These are phyloP conservation scores for Callopanchax toddi DNA, from an alignment of 2,113 vertebrate species.

Conservation along the genomic window DNA sequence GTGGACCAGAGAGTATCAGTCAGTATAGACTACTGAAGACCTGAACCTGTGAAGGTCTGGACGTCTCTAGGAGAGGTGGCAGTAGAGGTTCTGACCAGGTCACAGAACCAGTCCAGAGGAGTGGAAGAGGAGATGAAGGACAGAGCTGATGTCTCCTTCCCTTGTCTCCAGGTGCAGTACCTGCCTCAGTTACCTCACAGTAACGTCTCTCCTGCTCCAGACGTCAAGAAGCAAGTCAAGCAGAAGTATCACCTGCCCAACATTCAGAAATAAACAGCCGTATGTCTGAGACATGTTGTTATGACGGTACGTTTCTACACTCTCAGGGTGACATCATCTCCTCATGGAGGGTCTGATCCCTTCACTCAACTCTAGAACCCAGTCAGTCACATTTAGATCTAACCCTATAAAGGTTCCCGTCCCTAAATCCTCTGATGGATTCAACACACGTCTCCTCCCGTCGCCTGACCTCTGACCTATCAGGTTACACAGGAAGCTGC, in stretches of 20 bases:
- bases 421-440: slow-evolving; percentile 23
- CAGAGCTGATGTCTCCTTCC: background rate
- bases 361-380: too few relatives aligned
- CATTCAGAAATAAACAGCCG: slow-evolving; percentile 64
- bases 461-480: slow-evolving; percentile 34
- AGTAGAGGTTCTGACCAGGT: too few relatives aligned
- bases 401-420: slow-evolving; percentile 1
- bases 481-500: too few relatives aligned
- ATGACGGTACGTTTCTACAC: slow-evolving; percentile 11
- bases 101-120: too few relatives aligned
- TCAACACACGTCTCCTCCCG: slow-evolving; percentile 26
- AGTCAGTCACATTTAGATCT: slow-evolving; percentile 35
- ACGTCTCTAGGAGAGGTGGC: too few relatives aligned
- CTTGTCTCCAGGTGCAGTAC: slow-evolving; percentile 78
- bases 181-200: slow-evolving; percentile 81
- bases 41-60: too few relatives aligned
- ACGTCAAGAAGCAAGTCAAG: slow-evolving; percentile 81
- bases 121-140: too few relatives aligned
- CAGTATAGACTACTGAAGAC: too few relatives aligned
- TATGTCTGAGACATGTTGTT: background rate
- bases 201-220: slow-evolving; percentile 81
- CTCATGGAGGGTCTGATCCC: too few relatives aligned
- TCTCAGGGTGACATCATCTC: too few relatives aligned
- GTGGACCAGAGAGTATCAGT: too few relatives aligned
- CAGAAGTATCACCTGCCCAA: slow-evolving; percentile 83